These are phyloP conservation scores for Lathronympha strigana DNA, from an alignment of 2,888 invertebrate genomes.

Conservation along the genomic window DNA sequence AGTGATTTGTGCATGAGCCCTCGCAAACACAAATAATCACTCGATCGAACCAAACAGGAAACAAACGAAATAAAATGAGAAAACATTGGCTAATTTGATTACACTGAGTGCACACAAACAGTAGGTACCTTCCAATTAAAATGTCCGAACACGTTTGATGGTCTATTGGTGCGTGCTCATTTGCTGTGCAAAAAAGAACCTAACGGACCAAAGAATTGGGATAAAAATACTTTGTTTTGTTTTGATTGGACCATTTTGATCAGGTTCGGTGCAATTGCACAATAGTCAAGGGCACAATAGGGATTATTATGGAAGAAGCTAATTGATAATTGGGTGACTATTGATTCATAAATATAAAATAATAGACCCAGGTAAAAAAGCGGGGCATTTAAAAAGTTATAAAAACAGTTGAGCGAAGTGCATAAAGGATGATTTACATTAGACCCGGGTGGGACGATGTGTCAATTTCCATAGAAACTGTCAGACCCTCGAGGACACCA, in stretches of 20 bases:
- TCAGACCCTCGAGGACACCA: too few species aligned
- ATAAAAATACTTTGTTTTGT: background rate
- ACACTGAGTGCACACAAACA: constrained; percentile 19
- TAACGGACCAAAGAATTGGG: background rate
- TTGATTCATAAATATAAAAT: background rate
- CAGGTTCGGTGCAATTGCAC: constrained; percentile 12
- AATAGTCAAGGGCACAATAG: constrained; percentile 15
- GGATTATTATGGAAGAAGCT: background rate
- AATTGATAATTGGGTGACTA: constrained; percentile 14
- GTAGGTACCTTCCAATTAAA: constrained; percentile 15
- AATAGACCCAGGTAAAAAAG: too few species aligned
- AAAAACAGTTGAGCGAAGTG: too few species aligned
- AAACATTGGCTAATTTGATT: constrained; percentile 13
- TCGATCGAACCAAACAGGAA: background rate
- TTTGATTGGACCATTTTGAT: constrained; percentile 19
- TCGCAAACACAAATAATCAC: too few species aligned
- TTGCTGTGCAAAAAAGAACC: background rate
- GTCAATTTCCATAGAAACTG: too few species aligned
- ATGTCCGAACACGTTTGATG: constrained; percentile 28
- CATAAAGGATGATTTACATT: too few species aligned
- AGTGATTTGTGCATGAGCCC: too few species aligned
- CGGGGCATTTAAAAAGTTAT: too few species aligned
- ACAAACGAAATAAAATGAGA: background rate
- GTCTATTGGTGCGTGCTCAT: background rate
- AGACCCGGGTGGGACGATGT: too few species aligned